phyloP scores from a whole-genome alignment of 2,888 invertebrate species.

The Deilephila elpenor region DNA sequence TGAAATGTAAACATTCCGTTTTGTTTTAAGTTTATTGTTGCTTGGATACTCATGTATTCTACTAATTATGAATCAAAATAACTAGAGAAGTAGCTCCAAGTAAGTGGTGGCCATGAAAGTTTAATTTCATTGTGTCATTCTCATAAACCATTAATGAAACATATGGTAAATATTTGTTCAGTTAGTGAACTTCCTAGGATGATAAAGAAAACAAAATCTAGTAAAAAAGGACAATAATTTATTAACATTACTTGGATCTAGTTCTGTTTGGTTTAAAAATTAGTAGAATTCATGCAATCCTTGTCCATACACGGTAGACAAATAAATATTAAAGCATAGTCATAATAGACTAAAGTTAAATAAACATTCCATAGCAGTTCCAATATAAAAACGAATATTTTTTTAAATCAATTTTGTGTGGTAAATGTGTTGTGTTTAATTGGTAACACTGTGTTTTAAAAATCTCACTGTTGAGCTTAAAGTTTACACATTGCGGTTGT shows the following conservation, averaged over 20 bases:
- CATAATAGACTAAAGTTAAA: background rate
- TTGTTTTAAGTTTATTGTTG: background rate
- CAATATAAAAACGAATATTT: background rate
- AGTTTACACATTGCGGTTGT: conserved; percentile 17
- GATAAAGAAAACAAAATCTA: too few species aligned
- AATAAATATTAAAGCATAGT: background rate
- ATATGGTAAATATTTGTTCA: too few species aligned
- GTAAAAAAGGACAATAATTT: too few species aligned
- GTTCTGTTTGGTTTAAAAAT: background rate
- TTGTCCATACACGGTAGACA: background rate
- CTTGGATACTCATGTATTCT: background rate
- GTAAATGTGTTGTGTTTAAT: background rate
- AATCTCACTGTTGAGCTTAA: conserved; percentile 16
- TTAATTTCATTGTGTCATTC: too few species aligned
- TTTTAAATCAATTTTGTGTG: background rate
- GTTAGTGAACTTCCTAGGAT: too few species aligned
- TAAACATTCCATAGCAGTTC: conserved; percentile 10
- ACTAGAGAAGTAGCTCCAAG: background rate
- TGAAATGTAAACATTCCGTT: conserved; percentile 4
- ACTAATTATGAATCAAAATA: background rate
- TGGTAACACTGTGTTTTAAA: conserved; percentile 17
- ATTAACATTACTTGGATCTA: background rate
- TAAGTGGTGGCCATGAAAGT: background rate
- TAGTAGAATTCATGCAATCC: background rate
- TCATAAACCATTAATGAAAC: too few species aligned